Evolutionary conservation across 64 coral and sea anemone species (phyloP).

Genomic region (Anthopleura sola): DNA sequence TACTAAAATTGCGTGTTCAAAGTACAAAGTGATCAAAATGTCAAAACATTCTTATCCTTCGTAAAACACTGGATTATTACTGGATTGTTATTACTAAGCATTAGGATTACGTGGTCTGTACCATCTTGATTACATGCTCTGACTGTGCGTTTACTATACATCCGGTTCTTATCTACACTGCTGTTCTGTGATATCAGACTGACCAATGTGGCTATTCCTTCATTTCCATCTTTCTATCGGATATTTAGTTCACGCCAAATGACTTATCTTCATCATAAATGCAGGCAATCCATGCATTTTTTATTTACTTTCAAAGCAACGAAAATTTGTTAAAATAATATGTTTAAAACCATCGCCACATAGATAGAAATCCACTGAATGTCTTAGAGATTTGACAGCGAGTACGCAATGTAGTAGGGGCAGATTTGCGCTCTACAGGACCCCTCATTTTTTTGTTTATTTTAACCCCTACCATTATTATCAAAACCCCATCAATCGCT

Average conservation of each 20-base stretch:
- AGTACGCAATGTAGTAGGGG: not conserved
- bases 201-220: too few species aligned
- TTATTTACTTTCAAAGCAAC: too few species aligned
- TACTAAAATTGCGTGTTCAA: not conserved
- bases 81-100: not conserved
- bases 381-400: too few species aligned
- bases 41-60: not conserved
- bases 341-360: too few species aligned
- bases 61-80: not conserved
- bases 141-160: not conserved
- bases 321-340: too few species aligned
- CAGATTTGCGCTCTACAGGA: not conserved
- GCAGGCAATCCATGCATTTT: too few species aligned
- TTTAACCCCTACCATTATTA: slow-evolving; percentile 2
- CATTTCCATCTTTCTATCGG: too few species aligned
- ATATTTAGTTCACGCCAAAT: too few species aligned
- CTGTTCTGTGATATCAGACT: too few species aligned
- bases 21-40: not conserved
- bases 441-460: not conserved
- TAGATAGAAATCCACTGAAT: too few species aligned
- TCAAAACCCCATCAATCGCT: slow-evolving; percentile 8
- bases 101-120: not conserved
- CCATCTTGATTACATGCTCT: too few species aligned
- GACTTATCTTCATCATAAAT: too few species aligned
- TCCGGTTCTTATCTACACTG: not conserved